Conservation (phyloP, 1,140 invertebrate species). For the Rhyacophila brunnea region DNA sequence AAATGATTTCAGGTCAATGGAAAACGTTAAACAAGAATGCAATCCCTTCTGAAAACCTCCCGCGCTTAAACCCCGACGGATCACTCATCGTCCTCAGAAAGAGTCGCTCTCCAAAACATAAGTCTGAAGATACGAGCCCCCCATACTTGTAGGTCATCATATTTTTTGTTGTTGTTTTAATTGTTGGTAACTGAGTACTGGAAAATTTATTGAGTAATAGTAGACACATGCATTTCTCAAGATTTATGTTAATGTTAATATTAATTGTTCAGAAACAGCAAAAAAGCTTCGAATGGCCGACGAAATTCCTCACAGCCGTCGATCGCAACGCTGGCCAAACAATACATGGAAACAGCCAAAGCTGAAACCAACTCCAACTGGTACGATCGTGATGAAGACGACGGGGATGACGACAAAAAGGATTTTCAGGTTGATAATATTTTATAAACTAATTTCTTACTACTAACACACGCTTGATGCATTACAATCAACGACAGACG, state of each 20-base stretch:
- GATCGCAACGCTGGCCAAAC: conserved; percentile 10
- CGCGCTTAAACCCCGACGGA: conserved; percentile 48
- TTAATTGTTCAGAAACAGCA: background rate
- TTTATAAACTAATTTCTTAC: too few species aligned
- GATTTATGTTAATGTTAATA: background rate
- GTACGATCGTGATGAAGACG: conserved; percentile 10
- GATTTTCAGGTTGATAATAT: background rate
- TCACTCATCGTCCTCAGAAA: conserved; percentile 51
- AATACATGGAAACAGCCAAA: conserved; percentile 4
- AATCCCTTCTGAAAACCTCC: conserved; percentile 48
- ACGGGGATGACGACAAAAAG: conserved; percentile 5
- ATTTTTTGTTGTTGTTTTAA: background rate
- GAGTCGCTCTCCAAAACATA: conserved; percentile 46
- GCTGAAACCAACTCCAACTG: conserved; percentile 4
- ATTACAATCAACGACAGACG: too few species aligned
- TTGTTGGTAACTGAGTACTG: background rate
- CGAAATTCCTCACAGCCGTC: background rate
- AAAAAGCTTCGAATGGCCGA: background rate
- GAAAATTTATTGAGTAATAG: background rate
- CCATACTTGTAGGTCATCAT: conserved; percentile 1
- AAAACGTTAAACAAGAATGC: conserved; percentile 51
- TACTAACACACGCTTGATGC: too few species aligned
- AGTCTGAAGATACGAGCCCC: conserved; percentile 28
- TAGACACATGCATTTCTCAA: background rate
- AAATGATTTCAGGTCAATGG: conserved; percentile 46